Conservation (phyloP, 2,888 invertebrate genomes). For the Acheta domesticus region DNA sequence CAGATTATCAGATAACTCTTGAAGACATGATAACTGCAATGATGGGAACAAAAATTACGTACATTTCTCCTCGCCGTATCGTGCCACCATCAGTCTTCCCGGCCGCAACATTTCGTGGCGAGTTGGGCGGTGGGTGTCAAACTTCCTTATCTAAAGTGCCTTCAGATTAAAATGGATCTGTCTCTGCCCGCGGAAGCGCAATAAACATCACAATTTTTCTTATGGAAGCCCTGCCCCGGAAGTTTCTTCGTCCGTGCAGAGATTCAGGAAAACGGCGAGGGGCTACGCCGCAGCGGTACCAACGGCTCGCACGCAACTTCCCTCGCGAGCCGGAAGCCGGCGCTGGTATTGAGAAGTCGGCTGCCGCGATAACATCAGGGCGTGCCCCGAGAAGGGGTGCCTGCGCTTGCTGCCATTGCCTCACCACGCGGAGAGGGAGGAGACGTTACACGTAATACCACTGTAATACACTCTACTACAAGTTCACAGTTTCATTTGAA, state of each 20-base stretch:
- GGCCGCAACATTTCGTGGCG: no score
- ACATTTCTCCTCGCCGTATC: neutral
- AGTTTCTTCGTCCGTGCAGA: neutral
- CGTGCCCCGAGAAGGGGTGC: no score
- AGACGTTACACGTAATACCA: no score
- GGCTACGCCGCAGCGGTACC: neutral
- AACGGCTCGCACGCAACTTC: neutral
- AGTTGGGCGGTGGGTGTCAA: neutral
- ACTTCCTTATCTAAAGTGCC: neutral
- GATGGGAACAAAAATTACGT: neutral
- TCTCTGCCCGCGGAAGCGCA: neutral
- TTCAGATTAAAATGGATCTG: conserved; percentile 1
- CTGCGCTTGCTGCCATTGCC: no score
- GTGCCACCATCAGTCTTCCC: neutral
- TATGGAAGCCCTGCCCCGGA: neutral
- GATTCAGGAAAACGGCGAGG: neutral
- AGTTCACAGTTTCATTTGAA: no score
- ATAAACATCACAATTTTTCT: conserved; percentile 7
- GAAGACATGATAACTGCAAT: no score
- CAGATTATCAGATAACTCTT: no score
- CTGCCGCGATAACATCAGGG: neutral
- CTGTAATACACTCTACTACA: no score
- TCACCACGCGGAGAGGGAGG: no score
- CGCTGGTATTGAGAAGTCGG: neutral
- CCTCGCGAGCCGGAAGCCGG: neutral